phyloP scores from a whole-genome alignment of 2,888 invertebrate species.

The Anodontia alba region DNA sequence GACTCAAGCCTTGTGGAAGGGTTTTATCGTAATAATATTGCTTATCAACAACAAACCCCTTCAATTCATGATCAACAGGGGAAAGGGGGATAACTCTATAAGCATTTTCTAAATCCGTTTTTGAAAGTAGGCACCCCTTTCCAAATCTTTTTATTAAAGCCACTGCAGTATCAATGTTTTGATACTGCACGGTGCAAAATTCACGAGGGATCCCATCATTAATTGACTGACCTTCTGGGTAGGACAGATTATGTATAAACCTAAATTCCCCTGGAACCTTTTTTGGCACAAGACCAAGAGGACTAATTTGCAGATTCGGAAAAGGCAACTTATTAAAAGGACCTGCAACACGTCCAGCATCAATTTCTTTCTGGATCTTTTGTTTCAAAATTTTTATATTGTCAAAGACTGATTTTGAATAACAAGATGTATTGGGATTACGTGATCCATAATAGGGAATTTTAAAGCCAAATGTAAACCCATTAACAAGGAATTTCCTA shows the following conservation, averaged over 20 bases:
- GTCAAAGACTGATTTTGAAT: not conserved
- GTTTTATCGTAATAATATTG: conserved; percentile 32
- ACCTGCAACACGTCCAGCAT: conserved; percentile 25
- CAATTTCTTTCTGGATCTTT: conserved; percentile 26
- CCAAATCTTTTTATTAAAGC: conserved; percentile 23
- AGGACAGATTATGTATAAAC: conserved; percentile 53
- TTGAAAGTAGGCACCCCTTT: conserved; percentile 11
- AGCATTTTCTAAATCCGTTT: conserved; percentile 28
- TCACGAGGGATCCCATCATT: conserved; percentile 44
- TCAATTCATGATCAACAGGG: conserved; percentile 18
- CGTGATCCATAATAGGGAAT: conserved; percentile 33
- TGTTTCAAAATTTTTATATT: not conserved
- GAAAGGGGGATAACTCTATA: conserved; percentile 23
- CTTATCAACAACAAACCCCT: conserved; percentile 22
- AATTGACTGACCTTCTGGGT: conserved; percentile 35
- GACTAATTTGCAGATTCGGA: conserved; percentile 33
- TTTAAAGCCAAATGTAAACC: conserved; percentile 34
- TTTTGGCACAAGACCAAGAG: conserved; percentile 44
- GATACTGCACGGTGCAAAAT: conserved; percentile 32
- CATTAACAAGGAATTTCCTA: conserved; percentile 23
- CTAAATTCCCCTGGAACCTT: conserved; percentile 38
- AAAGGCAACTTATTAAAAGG: conserved; percentile 30
- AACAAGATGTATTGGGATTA: not conserved
- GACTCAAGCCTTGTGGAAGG: conserved; percentile 31
- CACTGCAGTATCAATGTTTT: conserved; percentile 31